These are phyloP conservation scores for Shinisaurus crocodilurus DNA, from an alignment of 2,113 vertebrate genomes.

Conservation along the genomic window DNA sequence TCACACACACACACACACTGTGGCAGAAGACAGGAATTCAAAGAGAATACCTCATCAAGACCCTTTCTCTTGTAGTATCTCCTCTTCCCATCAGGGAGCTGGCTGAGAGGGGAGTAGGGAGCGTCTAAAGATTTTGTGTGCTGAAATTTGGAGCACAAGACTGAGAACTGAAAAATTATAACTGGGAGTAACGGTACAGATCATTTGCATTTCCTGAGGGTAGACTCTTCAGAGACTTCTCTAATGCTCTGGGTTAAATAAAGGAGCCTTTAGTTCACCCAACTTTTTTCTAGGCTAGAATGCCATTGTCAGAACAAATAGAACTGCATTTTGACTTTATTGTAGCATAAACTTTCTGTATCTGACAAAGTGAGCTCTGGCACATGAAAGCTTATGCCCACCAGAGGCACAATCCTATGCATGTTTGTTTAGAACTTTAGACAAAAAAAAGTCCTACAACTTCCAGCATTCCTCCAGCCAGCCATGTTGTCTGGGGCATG, in stretches of 20 bases:
- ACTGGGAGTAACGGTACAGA: neutral
- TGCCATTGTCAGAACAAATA: neutral
- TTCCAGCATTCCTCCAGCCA: too few relatives aligned
- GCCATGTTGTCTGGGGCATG: too few relatives aligned
- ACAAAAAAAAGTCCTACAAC: too few relatives aligned
- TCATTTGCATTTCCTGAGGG: neutral
- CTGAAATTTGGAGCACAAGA: neutral
- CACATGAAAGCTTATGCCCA: too few relatives aligned
- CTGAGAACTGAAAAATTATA: neutral
- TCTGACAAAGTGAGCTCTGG: neutral
- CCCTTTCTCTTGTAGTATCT: too few relatives aligned
- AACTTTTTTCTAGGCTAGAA: neutral
- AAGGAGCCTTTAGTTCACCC: neutral
- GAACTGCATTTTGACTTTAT: neutral
- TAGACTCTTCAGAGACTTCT: neutral
- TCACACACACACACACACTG: neutral
- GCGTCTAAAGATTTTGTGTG: neutral
- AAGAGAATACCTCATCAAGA: neutral
- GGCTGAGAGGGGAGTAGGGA: neutral
- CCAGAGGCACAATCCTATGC: too few relatives aligned
- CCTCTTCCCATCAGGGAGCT: neutral
- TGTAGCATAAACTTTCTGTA: neutral
- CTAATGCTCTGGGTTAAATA: neutral
- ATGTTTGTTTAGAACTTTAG: too few relatives aligned
- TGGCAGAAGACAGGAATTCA: neutral